Evolutionary conservation across 2,888 invertebrate species (phyloP), one percentile per base, ranked within the genome.

Genomic region (Axea sp.): DNA sequence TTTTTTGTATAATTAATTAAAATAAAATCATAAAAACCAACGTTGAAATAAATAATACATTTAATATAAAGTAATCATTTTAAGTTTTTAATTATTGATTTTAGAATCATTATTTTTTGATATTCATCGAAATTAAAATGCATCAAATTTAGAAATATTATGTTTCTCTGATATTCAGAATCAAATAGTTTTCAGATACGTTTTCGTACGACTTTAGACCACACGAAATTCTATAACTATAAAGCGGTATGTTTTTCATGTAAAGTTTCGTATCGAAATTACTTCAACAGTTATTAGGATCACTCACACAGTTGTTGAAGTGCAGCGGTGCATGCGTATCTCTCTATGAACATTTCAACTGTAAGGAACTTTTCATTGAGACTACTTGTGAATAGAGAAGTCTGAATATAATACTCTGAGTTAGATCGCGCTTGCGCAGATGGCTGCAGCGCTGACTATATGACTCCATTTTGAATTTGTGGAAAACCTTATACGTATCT

Each of bases 381-480:
- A 43, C 35, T 12, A 60, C 73, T 65, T 9, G 28, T 51, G 45
- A 65, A 75, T 39, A 76, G 75, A 77, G 71, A 55, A 72, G 77
- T 76, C 77, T 78, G 72, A 72, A 71, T 73, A 73, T 43, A 76
- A 74, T 74, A 62, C 51, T 62, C 24, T 9, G 19, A 24, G 49
- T 26, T 51, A 14, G 19, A 53, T 7, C 15, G 41, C 64, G 30
- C 55, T 55, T 14, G 59, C 35, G 78, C 83, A 84, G 83, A 83
- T 82, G 82, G 79, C 73, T 41, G 69, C 53, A 37, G 60, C 75
- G 62, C 82, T 86, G 85, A 86, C 86, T 86, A 82, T 51, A 73
- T 85, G 85, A 86, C 86, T 86, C 84, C 83, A 85, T 86, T 81
- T 86, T 85, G 45, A 37, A 37, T 37, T n/a, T 22, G 22, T 9